phyloP scores from a whole-genome alignment of 2,797 vertebrate genomes.

The Eulemur albifrons region DNA sequence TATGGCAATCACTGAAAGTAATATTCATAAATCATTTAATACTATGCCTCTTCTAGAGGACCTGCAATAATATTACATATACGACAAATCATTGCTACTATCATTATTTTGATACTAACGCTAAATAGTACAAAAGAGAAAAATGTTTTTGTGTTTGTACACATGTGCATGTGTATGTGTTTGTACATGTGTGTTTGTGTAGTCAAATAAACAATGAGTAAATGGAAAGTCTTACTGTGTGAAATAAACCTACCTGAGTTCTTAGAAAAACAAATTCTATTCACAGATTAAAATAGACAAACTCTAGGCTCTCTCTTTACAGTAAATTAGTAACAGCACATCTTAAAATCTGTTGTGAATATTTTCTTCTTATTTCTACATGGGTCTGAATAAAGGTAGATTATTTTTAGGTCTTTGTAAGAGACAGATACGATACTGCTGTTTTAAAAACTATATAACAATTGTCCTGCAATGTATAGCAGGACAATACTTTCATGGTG shows the following conservation, averaged over 20 bases:
- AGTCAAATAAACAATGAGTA: background rate
- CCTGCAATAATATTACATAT: background rate
- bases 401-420: background rate
- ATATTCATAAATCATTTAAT: background rate
- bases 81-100: background rate
- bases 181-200: background rate
- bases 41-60: background rate
- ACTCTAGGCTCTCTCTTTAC: background rate
- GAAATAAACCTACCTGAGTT: background rate
- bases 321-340: background rate
- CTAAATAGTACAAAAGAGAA: background rate
- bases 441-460: background rate
- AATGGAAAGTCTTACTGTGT: background rate
- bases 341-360: background rate
- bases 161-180: background rate
- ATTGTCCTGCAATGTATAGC: accelerated
- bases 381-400: background rate
- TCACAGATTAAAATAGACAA: background rate
- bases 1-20: background rate
- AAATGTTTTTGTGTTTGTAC: background rate
- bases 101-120: background rate
- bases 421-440: background rate
- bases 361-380: background rate
- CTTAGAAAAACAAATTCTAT: background rate
- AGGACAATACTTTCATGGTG: no score